Conservation (phyloP, 2,888 invertebrate species). For the Entomobrya multifasciata region DNA sequence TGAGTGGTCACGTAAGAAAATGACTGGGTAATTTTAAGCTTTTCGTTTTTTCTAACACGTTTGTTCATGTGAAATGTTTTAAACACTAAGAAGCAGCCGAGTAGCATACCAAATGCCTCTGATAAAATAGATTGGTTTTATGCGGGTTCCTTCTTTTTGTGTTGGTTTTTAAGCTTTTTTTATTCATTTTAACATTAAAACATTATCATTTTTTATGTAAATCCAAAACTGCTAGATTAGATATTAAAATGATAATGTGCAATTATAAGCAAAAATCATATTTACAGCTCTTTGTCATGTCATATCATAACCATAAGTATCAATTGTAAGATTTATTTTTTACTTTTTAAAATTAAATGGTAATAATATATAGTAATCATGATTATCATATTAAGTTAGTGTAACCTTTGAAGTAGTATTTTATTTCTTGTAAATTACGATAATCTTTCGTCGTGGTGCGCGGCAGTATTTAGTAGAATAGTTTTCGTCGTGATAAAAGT, state of each 20-base stretch:
- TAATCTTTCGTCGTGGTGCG: slow-evolving; percentile 37
- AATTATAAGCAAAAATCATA: slow-evolving; percentile 21
- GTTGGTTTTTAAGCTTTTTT: slow-evolving; percentile 6
- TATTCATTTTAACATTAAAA: not conserved
- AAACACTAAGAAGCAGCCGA: too few relatives aligned
- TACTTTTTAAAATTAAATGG: slow-evolving; percentile 39
- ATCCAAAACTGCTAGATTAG: not conserved
- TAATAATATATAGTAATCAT: slow-evolving; percentile 37
- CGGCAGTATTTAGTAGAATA: slow-evolving; percentile 51
- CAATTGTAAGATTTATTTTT: not conserved
- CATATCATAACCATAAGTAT: slow-evolving; percentile 2
- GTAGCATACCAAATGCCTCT: too few relatives aligned
- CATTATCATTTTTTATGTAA: slow-evolving; percentile 16
- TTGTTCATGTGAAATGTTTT: not conserved
- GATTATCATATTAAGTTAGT: slow-evolving; percentile 47
- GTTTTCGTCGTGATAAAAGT: slow-evolving; percentile 31
- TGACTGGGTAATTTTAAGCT: not conserved
- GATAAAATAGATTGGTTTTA: too few relatives aligned
- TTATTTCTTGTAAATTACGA: slow-evolving; percentile 17
- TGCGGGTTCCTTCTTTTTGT: not conserved
- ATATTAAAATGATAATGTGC: not conserved
- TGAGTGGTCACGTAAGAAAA: slow-evolving; percentile 35
- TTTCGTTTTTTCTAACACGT: not conserved
- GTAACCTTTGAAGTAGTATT: too few relatives aligned
- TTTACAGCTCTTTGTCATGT: not conserved